Percentiles rank a stretch among this genome's conserved stretches.
Conservation (phyloP, 2,113 vertebrate species). For the Chaetorhynchus papuensis region DNA sequence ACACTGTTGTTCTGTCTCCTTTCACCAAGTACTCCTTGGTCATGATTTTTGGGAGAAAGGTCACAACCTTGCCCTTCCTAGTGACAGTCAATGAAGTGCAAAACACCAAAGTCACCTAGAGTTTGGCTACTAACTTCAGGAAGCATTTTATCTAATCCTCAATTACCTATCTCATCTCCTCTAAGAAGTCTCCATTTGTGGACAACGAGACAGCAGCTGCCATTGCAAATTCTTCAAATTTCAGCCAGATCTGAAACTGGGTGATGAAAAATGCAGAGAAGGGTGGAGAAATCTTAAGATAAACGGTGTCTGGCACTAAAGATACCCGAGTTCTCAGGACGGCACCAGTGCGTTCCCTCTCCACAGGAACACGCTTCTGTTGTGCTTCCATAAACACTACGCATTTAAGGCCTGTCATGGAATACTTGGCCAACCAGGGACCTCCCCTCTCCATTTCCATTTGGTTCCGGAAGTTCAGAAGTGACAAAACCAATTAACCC, state of each 20-base stretch:
- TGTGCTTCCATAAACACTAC: neutral
- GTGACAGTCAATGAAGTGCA: neutral
- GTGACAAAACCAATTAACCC: neutral
- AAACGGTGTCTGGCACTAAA: neutral
- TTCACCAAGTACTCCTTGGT: neutral
- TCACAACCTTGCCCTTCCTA: neutral
- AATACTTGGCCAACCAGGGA: neutral
- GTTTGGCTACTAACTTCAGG: neutral
- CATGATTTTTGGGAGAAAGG: neutral
- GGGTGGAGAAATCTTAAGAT: neutral
- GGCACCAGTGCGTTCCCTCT: neutral
- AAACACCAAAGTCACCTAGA: neutral
- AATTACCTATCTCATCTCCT: neutral
- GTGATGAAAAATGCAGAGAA: neutral
- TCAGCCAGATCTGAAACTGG: neutral
- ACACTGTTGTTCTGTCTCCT: neutral
- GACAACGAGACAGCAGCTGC: neutral
- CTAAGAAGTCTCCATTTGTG: neutral
- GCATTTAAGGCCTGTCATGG: neutral
- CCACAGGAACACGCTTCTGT: neutral
- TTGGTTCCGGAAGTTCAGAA: neutral
- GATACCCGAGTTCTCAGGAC: neutral
- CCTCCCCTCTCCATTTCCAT: neutral
- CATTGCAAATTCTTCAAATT: neutral
- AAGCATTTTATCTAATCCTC: neutral